Evolutionary conservation across 2,113 vertebrate species (phyloP), one percentile per base, ranked within the genome.

Genomic region (Mesembrinibis cayennensis): DNA sequence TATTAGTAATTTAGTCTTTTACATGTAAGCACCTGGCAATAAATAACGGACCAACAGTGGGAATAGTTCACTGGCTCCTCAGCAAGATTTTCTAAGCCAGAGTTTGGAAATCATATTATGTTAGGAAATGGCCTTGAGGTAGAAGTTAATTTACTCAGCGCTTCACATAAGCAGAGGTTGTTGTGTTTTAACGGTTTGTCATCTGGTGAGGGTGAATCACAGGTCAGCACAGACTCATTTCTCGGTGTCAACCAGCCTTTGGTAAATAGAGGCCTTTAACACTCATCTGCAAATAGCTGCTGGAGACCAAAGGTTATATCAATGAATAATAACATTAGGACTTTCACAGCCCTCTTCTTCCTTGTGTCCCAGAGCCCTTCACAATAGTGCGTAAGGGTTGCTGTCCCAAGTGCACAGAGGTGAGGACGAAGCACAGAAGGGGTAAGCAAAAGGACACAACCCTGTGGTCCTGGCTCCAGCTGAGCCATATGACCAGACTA

Each of bases 391-490:
- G 27, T 58, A 16, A 52, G n/a, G 16, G 13, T 36, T 90, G 63
- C 38, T 45, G 13, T 71, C 16, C 50, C 13, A 17, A 17, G 0
- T 13, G 36, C 17, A 50, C 16, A 61, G 55, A 84, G 13, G 7
- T 0, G 1, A 38, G 34, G 36, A 47, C 1, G 5, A 36, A 42
- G 29, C 3, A 0, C 0, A 0, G 32, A 42, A 55, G 29, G 15
- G 30, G 55, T 65, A 50, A 56, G 21, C 1, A 4, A 70, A 4
- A 70, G 38, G 70, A 25, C 56, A 22, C 1, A 2, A 16, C 25
- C 18, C 34, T 40, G 26, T 1, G 1, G 8, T 49, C 53, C 56
- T 65, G 20, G 10, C 23, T 93, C 27, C 59, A 73, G 10, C 34
- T 36, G 11, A 93, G 50, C 21, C 6, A 0, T 59, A 7, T 62